Percentiles rank a stretch among this genome's conserved stretches.
These are phyloP conservation scores for Mystacides longicornis DNA, from an alignment of 2,888 invertebrate species.

Conservation along the genomic window DNA sequence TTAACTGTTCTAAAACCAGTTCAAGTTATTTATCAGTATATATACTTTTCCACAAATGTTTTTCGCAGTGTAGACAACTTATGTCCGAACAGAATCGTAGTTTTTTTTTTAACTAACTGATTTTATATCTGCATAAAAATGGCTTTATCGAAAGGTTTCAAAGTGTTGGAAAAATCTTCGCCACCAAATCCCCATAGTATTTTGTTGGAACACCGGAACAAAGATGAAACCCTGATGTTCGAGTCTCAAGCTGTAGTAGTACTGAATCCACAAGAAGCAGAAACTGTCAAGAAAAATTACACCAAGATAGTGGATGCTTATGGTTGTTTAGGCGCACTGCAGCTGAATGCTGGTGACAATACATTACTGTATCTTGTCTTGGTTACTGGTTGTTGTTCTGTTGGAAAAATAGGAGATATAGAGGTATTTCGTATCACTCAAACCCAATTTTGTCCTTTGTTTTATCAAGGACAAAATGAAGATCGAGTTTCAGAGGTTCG, in stretches of 20 bases:
- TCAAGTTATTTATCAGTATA: too few relatives aligned
- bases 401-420: constrained; percentile 90
- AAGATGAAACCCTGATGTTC: constrained; percentile 79
- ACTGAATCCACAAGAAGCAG: constrained; percentile 80
- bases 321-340: constrained; percentile 91
- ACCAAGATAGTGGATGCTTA: constrained; percentile 90
- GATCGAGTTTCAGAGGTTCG: constrained; percentile 59
- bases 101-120: too few relatives aligned
- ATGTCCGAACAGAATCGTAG: too few relatives aligned
- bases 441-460: constrained; percentile 82
- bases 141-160: constrained; percentile 93
- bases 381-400: constrained; percentile 92
- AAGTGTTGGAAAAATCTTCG: constrained; percentile 81
- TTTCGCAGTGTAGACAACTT: too few relatives aligned
- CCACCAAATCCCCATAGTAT: constrained; percentile 85
- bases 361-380: constrained; percentile 84
- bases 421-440: constrained; percentile 94
- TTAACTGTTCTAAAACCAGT: too few relatives aligned
- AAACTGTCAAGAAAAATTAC: constrained; percentile 82
- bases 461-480: constrained; percentile 58
- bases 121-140: too few relatives aligned
- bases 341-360: constrained; percentile 76
- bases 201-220: constrained; percentile 80
- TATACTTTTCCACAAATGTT: too few relatives aligned
- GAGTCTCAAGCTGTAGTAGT: constrained; percentile 89